Evolutionary conservation across 2,888 invertebrate genomes (phyloP).

Genomic region (Crepidodera aurea): DNA sequence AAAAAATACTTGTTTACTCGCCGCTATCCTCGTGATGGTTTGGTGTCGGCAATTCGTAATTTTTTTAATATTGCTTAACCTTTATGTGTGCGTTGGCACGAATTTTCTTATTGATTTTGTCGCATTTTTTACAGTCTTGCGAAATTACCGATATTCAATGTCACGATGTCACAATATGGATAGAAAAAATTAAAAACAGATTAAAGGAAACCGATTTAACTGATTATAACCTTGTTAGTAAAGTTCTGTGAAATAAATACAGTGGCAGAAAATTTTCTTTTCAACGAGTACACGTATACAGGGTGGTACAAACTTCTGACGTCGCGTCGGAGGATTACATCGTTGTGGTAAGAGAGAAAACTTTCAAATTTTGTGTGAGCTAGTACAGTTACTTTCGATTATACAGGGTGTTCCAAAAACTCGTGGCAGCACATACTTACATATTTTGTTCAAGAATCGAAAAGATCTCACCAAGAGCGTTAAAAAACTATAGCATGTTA

Average conservation of each 20-base stretch:
- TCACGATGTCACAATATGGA: conserved; percentile 20
- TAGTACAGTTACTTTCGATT: no score
- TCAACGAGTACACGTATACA: no score
- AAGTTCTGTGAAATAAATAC: conserved; percentile 16
- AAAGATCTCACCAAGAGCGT: no score
- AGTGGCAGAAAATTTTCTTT: no score
- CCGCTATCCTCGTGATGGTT: conserved; percentile 9
- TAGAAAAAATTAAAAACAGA: conserved; percentile 3
- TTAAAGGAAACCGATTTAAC: conserved; percentile 15
- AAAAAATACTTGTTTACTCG: conserved; percentile 9
- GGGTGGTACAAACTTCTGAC: no score
- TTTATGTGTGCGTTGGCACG: conserved; percentile 27
- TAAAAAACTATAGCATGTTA: no score
- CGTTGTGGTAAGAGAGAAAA: no score
- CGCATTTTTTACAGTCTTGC: conserved; percentile 15
- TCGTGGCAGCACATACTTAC: no score
- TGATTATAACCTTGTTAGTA: conserved; percentile 9
- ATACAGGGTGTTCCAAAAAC: no score
- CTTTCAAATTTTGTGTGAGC: no score
- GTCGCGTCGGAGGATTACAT: no score
- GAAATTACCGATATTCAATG: conserved; percentile 26
- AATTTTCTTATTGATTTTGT: conserved; percentile 26
- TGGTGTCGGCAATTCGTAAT: conserved; percentile 2
- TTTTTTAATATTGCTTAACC: conserved; percentile 23
- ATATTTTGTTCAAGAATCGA: no score